Evolutionary conservation across 1,140 invertebrate genomes (phyloP).

Genomic region (Ceratosolen solmsi): DNA sequence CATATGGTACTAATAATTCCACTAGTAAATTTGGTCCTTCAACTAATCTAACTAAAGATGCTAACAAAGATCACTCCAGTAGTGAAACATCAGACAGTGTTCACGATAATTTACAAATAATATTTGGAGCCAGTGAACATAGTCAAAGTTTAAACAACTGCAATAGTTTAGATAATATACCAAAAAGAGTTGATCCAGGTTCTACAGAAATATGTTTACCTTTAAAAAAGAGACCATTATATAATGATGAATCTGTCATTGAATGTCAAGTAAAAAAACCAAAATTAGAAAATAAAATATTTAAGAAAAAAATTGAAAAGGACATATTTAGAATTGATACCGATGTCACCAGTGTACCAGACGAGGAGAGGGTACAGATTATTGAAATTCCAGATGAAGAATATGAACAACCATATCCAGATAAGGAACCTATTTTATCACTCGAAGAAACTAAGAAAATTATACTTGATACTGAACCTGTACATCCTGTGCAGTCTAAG

Average conservation of each 20-base stretch:
- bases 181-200: slow-evolving; percentile 36
- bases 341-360: slow-evolving; percentile 62
- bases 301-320: slow-evolving; percentile 30
- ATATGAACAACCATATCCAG: slow-evolving; percentile 67
- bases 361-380: slow-evolving; percentile 70
- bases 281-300: slow-evolving; percentile 39
- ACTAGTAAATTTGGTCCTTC: slow-evolving; percentile 58
- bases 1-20: slow-evolving; percentile 56
- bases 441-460: slow-evolving; percentile 65
- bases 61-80: slow-evolving; percentile 62
- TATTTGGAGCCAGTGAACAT: slow-evolving; percentile 10
- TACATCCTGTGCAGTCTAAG: slow-evolving; percentile 42
- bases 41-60: slow-evolving; percentile 64
- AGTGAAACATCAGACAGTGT: slow-evolving; percentile 67
- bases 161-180: background rate
- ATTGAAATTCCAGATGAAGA: slow-evolving; percentile 69
- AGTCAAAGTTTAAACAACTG: too few species aligned
- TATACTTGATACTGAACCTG: slow-evolving; percentile 57
- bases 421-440: slow-evolving; percentile 59
- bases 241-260: slow-evolving; percentile 33
- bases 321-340: slow-evolving; percentile 48
- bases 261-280: slow-evolving; percentile 56
- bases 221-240: slow-evolving; percentile 66
- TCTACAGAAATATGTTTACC: slow-evolving; percentile 60
- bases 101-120: slow-evolving; percentile 59